phyloP scores from a whole-genome alignment of 2,888 invertebrate genomes.

The Drosophila incognita region DNA sequence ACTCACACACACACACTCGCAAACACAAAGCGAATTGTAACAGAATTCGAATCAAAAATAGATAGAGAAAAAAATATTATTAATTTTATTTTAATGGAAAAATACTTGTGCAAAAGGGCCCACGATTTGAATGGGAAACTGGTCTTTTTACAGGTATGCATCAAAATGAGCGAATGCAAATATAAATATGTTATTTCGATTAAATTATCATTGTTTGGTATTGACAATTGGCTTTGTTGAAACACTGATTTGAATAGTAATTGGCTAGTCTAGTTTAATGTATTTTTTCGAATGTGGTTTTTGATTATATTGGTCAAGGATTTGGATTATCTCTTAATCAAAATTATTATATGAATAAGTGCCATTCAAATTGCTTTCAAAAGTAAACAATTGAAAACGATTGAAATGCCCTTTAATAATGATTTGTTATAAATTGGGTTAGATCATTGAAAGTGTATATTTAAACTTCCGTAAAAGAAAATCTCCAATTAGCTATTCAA shows the following conservation, averaged over 20 bases:
- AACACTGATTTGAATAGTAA: neutral
- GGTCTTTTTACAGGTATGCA: neutral
- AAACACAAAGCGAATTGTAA: constrained; percentile 34
- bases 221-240: constrained; percentile 17
- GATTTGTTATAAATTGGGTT: neutral
- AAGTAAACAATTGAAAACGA: neutral
- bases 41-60: constrained; percentile 41
- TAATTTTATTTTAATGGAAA: constrained; percentile 68
- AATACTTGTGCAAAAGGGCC: constrained; percentile 46
- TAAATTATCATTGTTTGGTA: constrained; percentile 14
- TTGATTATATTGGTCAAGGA: constrained; percentile 8
- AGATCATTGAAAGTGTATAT: neutral
- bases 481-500: neutral
- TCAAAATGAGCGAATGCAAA: constrained; percentile 6
- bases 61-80: constrained; percentile 40
- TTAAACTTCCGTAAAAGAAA: neutral
- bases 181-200: constrained; percentile 7
- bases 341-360: neutral
- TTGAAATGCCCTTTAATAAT: neutral
- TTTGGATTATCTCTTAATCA: neutral
- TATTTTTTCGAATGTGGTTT: constrained; percentile 20
- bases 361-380: neutral
- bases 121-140: constrained; percentile 38
- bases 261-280: neutral
- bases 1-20: neutral